Base-by-base conservation (phyloP, 2,888 invertebrate genomes). In the Iselma pallidipennis region DNA sequence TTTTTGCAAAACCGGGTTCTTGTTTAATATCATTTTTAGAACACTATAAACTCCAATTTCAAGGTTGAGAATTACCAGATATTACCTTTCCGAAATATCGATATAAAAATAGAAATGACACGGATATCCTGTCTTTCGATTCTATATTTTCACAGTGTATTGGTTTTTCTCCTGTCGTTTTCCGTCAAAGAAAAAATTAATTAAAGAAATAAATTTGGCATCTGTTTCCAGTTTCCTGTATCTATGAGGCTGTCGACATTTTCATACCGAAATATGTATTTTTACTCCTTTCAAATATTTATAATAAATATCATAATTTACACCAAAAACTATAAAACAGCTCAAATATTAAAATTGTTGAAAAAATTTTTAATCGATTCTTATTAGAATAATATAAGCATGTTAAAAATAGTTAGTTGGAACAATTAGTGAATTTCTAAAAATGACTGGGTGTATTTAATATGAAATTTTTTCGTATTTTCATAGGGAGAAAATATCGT, bases 1-100 rank as follows among this genome's bases (percentile, higher is more conserved):
- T 29, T 26, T 49, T 45, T 25, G 26, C 55, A 45, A 25, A 45
- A 57, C 33, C 25, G 31, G n/a, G 16, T 49, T 56, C 16, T 28
- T 50, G 25, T 31, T 23, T 4, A 57, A 56, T 33, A 33, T 56
- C 9, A 50, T 37, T 52, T 31, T 52, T 52, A 52, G 60, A 55
- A 51, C 55, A 60, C 48, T 50, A 54, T 57, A 45, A 45, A n/a
- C n/a, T n/a, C n/a, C n/a, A 58, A 51, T 62, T 58, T 52, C 57
- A 58, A 62, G 57, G 58, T 58, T 62, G 58, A 62, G 55, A 62
- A 50, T 55, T 16, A 58, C 58, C 62, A 62, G 62, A 61, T 56
- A 62, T 62, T 57, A 21, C 45, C 45, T 21, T 45, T 45, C 21
- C 45, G 12, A 33, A 5, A 33, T 33, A 45, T 45, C 51, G 51